A percentile compares a stretch with the other conserved stretches of the same genome.
phyloP scores from a whole-genome alignment of 92 coral and sea anemone species.

The Parazoanthus swiftii region DNA sequence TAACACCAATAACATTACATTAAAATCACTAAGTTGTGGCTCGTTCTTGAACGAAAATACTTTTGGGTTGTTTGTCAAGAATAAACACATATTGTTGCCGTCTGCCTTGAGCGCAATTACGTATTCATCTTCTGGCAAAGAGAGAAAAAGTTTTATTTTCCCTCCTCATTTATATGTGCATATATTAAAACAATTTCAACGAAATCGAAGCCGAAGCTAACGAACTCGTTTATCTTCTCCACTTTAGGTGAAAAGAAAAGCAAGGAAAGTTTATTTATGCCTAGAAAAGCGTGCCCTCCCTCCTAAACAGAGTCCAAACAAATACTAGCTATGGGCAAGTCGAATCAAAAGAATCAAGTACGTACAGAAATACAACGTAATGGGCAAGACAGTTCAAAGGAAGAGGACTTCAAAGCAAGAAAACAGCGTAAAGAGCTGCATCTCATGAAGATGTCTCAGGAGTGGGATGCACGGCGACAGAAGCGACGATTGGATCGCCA shows the following conservation, averaged over 20 bases:
- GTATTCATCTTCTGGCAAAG: slow-evolving; percentile 35
- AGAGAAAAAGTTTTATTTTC: slow-evolving; percentile 39
- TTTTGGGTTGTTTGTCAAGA: slow-evolving; percentile 8
- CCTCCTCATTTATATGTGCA: slow-evolving; percentile 66
- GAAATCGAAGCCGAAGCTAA: slow-evolving; percentile 32
- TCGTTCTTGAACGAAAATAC: neutral
- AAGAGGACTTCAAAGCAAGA: slow-evolving; percentile 44
- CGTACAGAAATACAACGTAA: slow-evolving; percentile 13
- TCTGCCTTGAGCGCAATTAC: slow-evolving; percentile 14
- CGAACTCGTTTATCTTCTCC: slow-evolving; percentile 33
- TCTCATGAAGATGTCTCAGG: slow-evolving; percentile 82
- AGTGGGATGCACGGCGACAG: slow-evolving; percentile 87
- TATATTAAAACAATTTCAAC: slow-evolving; percentile 52
- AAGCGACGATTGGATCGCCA: slow-evolving; percentile 80
- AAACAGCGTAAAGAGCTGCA: slow-evolving; percentile 71
- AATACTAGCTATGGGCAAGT: slow-evolving; percentile 31
- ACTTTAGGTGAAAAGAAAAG: slow-evolving; percentile 20
- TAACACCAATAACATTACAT: neutral
- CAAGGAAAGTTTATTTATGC: neutral
- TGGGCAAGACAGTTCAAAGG: slow-evolving; percentile 22
- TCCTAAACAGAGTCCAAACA: neutral
- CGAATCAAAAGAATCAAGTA: slow-evolving; percentile 10
- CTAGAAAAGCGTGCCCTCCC: neutral
- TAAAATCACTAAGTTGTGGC: neutral
- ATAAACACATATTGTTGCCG: slow-evolving; percentile 34